Conservation (phyloP, 2,797 vertebrate genomes). For the Iguana delicatissima region DNA sequence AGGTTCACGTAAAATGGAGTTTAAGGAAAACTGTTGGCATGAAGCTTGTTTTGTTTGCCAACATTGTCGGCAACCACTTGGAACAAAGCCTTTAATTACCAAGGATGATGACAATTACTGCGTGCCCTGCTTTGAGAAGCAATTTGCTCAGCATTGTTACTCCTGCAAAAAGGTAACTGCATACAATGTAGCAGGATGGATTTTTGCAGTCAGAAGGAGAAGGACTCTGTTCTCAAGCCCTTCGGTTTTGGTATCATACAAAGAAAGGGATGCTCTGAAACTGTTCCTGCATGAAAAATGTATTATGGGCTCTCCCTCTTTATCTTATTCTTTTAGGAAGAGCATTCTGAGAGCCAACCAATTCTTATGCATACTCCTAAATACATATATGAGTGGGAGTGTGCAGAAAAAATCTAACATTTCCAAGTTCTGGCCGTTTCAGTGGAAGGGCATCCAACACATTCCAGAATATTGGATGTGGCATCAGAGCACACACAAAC, state of each 20-base stretch:
- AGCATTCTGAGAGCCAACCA: not conserved
- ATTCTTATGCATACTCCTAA: not conserved
- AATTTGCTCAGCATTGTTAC: constrained; percentile 93
- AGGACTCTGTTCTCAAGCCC: not conserved
- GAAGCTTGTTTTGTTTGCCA: constrained; percentile 97
- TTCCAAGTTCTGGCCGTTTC: not conserved
- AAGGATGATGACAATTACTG: constrained; percentile 93
- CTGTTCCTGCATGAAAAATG: not conserved
- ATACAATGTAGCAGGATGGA: not conserved
- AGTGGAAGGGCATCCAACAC: not conserved
- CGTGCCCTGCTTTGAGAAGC: constrained; percentile 94
- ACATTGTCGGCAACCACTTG: constrained; percentile 92
- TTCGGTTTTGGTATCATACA: not conserved
- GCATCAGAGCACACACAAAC: not conserved
- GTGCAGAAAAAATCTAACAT: not conserved
- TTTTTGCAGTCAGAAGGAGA: not conserved
- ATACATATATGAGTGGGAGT: no score
- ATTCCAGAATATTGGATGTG: not conserved
- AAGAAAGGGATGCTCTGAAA: not conserved
- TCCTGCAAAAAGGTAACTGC: constrained; percentile 93
- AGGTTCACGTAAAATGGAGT: constrained; percentile 99
- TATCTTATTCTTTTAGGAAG: not conserved
- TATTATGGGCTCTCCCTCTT: not conserved
- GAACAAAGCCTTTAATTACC: constrained; percentile 94
- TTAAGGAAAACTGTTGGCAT: constrained; percentile 96